Evolutionary conservation across 2,113 vertebrate species (phyloP), one percentile per base, ranked within the genome.

Genomic region (Pongo abelii): DNA sequence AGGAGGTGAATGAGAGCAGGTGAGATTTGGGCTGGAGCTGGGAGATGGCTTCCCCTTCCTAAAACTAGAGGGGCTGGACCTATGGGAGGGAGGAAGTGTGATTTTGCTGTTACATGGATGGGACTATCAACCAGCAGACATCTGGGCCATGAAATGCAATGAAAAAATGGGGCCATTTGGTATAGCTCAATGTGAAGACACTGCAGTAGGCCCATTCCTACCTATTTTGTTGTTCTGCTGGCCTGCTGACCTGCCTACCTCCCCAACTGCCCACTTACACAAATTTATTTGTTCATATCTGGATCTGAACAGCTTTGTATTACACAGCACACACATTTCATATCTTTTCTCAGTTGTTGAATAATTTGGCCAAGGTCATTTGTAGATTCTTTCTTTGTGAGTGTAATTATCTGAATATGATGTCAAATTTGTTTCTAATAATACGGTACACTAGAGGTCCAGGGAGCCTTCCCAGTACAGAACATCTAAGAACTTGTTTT

Each of bases 341-440:
- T 57, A 30, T 8, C 89, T 40, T 72, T 59, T 77, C 74, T 90
- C 18, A 67, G 48, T 67, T 85, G 50, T 48, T 69, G 48, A 96
- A 38, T 48, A 40, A 80, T 96, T 61, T 93, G 94, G 11, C 18
- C 32, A 9, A 43, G 20, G 17, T 77, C 57, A 52, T 72, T 72
- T 46, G 30, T 81, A 11, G 59, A 64, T 87, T 77, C 25, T 84
- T 78, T 91, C 81, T 93, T 80, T 70, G 23, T 78, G 23, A 88
- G 23, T 18, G 20, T 32, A 25, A 46, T 90, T 48, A 11, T 80
- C 59, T 84, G 64, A 91, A 70, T 77, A 52, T 69, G 32, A 88
- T 10, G 2, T 80, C 64, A 78, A 35, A 43, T 94, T 55, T 64
- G 32, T 84, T 94, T 88, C 83, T 94, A 93, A 87, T 88, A 86